These are phyloP conservation scores for Trichogramma dendrolimi DNA, from an alignment of 2,888 invertebrate genomes.

Conservation along the genomic window DNA sequence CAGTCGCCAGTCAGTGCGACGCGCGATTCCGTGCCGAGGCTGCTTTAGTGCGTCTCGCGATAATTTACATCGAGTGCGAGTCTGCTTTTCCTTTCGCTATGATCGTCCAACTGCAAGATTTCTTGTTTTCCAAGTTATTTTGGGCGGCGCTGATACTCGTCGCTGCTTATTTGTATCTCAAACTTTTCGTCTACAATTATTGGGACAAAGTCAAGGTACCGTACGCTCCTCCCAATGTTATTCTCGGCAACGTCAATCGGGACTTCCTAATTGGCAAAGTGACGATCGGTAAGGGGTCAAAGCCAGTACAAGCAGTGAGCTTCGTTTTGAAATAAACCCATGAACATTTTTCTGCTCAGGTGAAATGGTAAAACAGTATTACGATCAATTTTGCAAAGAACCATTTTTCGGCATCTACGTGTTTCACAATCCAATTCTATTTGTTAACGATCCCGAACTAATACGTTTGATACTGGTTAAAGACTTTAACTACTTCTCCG, in stretches of 20 bases:
- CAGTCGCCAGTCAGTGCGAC: background rate
- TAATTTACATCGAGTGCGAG: no score
- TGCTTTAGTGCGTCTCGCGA: no score
- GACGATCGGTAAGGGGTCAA: conserved; percentile 30
- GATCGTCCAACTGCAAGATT: background rate
- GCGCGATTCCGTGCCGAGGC: no score
- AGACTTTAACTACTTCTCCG: conserved; percentile 46
- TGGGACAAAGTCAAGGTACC: conserved; percentile 37
- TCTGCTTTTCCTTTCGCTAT: no score
- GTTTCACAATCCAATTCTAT: conserved; percentile 39
- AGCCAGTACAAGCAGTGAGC: background rate
- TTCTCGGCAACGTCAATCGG: conserved; percentile 33
- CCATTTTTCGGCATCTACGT: conserved; percentile 40
- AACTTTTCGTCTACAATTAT: conserved; percentile 34
- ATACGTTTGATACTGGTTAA: conserved; percentile 43
- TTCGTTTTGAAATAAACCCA: background rate
- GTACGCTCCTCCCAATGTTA: conserved; percentile 31
- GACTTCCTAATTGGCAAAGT: conserved; percentile 29
- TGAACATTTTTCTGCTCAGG: conserved; percentile 31
- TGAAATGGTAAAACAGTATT: conserved; percentile 32
- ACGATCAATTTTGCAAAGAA: conserved; percentile 33
- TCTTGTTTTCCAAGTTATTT: conserved; percentile 2
- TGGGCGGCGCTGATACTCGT: conserved; percentile 3
- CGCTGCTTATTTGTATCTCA: conserved; percentile 36
- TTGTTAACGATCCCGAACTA: conserved; percentile 45